Percentiles rank a stretch among this genome's conserved stretches.
These are phyloP conservation scores for Beroe ovata DNA, from an alignment of 37 sponge, comb jelly and placozoan species.

Conservation along the genomic window DNA sequence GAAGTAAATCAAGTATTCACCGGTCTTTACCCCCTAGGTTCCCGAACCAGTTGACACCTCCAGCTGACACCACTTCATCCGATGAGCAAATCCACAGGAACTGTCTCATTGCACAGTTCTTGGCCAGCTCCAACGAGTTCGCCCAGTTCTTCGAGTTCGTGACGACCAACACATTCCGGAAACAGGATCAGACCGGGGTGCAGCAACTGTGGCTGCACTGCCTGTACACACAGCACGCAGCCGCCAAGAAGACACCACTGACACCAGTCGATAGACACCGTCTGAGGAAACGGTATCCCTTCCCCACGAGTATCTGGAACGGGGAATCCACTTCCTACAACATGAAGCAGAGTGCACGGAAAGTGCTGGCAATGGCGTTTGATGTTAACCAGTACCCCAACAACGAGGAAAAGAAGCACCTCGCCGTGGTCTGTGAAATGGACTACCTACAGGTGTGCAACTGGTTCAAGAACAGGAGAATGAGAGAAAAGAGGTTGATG, in stretches of 20 bases:
- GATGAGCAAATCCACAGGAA: not conserved
- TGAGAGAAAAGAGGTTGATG: slow-evolving; percentile 8
- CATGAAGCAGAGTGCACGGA: slow-evolving; percentile 11
- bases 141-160: slow-evolving; percentile 59
- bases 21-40: too few relatives aligned
- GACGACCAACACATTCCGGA: slow-evolving; percentile 9
- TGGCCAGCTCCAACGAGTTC: not conserved
- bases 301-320: slow-evolving; percentile 27
- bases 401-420: slow-evolving; percentile 54
- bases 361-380: slow-evolving; percentile 11
- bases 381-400: slow-evolving; percentile 30
- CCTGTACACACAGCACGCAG: slow-evolving; percentile 53
- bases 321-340: slow-evolving; percentile 39
- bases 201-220: slow-evolving; percentile 64
- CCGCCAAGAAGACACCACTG: not conserved
- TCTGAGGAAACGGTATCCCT: slow-evolving; percentile 16
- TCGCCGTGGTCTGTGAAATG: slow-evolving; percentile 42
- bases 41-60: too few relatives aligned
- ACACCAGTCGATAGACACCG: slow-evolving; percentile 44
- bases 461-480: slow-evolving; percentile 59
- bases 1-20: too few relatives aligned
- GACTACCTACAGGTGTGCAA: slow-evolving; percentile 54
- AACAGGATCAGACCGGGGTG: slow-evolving; percentile 44
- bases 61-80: too few relatives aligned
- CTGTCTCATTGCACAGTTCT: slow-evolving; percentile 42